phyloP scores from a whole-genome alignment of 2,797 vertebrate genomes.

The Cyclopterus lumpus region DNA sequence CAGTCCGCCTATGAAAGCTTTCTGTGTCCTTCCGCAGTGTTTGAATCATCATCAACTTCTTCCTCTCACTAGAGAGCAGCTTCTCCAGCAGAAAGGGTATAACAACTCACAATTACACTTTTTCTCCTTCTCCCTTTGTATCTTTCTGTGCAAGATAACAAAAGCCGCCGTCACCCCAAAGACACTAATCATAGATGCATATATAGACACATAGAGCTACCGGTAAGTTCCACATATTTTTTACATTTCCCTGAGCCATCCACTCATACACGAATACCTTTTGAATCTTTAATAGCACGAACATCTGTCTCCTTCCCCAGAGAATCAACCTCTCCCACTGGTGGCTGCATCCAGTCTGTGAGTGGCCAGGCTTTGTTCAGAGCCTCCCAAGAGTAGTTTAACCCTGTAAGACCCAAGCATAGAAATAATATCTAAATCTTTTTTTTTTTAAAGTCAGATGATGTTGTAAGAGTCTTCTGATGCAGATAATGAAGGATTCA shows the following conservation, averaged over 20 bases:
- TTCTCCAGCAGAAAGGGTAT: neutral
- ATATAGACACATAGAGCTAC: neutral
- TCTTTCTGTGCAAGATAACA: neutral
- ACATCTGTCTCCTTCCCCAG: slow-evolving; percentile 60
- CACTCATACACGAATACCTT: slow-evolving; percentile 40
- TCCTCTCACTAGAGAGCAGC: neutral
- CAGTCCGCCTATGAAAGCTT: slow-evolving; percentile 3
- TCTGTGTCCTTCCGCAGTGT: neutral
- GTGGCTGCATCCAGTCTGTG: slow-evolving; percentile 15
- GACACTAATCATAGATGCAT: slow-evolving; percentile 3
- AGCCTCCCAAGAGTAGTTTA: slow-evolving; percentile 31
- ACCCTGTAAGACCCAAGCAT: too few relatives aligned
- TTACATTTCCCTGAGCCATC: slow-evolving; percentile 25
- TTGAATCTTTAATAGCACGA: slow-evolving; percentile 68
- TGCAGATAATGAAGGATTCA: too few relatives aligned
- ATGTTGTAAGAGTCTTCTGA: too few relatives aligned
- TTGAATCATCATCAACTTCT: slow-evolving; percentile 4
- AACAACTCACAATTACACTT: neutral
- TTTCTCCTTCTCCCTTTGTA: neutral
- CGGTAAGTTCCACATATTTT: slow-evolving; percentile 11
- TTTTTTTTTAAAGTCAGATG: too few relatives aligned
- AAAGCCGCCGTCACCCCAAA: neutral
- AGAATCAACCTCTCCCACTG: slow-evolving; percentile 31
- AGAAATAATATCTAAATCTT: too few relatives aligned
- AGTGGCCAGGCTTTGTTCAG: slow-evolving; percentile 35